Conservation (phyloP, 2,797 vertebrate genomes). For the Tapera naevia region DNA sequence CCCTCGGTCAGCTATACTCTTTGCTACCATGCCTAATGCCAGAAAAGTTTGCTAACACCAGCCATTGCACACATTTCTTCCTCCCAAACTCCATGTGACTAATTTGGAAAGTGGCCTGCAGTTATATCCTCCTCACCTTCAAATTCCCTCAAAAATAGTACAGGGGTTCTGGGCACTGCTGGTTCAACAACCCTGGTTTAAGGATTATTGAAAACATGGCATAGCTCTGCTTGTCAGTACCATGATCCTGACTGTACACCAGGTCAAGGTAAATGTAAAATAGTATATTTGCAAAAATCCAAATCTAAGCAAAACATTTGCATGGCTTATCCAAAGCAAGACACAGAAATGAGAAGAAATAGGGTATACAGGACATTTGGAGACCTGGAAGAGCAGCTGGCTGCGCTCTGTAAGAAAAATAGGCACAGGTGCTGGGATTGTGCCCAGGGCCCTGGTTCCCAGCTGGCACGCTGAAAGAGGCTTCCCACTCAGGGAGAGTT, state of each 20-base stretch:
- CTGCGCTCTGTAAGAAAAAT: conserved; percentile 30
- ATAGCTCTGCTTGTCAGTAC: neutral
- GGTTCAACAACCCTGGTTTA: neutral
- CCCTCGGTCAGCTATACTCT: neutral
- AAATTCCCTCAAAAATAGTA: neutral
- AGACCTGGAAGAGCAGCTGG: conserved; percentile 57
- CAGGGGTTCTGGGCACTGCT: neutral
- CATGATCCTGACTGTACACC: neutral
- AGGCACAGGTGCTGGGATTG: conserved; percentile 68
- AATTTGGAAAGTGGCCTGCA: neutral
- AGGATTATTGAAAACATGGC: neutral
- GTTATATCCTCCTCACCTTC: neutral
- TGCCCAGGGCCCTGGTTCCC: conserved; percentile 57
- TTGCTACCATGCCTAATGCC: conserved; percentile 1
- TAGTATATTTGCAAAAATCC: neutral
- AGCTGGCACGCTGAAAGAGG: conserved; percentile 44
- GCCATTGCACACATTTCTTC: conserved; percentile 32
- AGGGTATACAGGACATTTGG: neutral
- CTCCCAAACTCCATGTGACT: neutral
- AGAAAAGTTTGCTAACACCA: conserved; percentile 17
- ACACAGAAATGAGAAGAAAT: neutral
- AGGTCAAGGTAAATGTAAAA: neutral
- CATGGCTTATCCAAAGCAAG: neutral
- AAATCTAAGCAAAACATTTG: neutral
- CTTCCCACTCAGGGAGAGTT: conserved; percentile 26